Percentiles rank a stretch among this genome's conserved stretches.
Evolutionary conservation across 2,113 vertebrate species (phyloP).

Genomic region (Protomyctophum bolini): DNA sequence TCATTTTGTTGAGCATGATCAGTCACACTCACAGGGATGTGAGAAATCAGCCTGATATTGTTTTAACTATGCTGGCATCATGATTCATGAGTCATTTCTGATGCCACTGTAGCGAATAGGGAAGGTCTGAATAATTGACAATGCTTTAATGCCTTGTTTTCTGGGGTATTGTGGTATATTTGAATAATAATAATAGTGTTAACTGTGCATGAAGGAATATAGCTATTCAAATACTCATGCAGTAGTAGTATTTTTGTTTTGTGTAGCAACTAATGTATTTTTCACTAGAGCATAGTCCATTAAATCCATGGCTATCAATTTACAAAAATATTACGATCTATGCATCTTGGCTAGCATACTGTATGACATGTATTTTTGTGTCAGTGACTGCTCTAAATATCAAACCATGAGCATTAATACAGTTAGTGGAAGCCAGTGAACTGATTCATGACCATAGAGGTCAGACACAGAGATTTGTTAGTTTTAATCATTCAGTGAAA

Average conservation of each 20-base stretch:
- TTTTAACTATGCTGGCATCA: slow-evolving; percentile 37
- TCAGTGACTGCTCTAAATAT: slow-evolving; percentile 20
- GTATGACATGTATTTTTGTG: too few species aligned
- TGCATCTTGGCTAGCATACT: too few species aligned
- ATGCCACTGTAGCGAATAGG: slow-evolving; percentile 14
- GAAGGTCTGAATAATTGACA: slow-evolving; percentile 10
- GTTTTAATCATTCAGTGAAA: too few species aligned
- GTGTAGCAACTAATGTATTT: too few species aligned
- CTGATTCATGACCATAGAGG: slow-evolving; percentile 5
- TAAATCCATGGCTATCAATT: too few species aligned
- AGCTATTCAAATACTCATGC: background rate
- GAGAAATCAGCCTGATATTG: slow-evolving; percentile 36
- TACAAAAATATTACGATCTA: too few species aligned
- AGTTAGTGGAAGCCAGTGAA: background rate
- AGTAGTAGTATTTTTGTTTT: too few species aligned
- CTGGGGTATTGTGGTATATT: background rate
- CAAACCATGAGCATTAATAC: slow-evolving; percentile 11
- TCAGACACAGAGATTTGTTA: slow-evolving; percentile 6
- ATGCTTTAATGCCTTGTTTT: background rate
- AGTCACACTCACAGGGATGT: background rate
- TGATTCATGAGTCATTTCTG: slow-evolving; percentile 63
- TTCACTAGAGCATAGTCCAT: too few species aligned
- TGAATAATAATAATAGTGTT: background rate
- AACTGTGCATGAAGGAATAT: background rate
- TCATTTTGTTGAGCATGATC: slow-evolving; percentile 1